Evolutionary conservation across 2,113 vertebrate species (phyloP).

Genomic region (Carassius carassius): DNA sequence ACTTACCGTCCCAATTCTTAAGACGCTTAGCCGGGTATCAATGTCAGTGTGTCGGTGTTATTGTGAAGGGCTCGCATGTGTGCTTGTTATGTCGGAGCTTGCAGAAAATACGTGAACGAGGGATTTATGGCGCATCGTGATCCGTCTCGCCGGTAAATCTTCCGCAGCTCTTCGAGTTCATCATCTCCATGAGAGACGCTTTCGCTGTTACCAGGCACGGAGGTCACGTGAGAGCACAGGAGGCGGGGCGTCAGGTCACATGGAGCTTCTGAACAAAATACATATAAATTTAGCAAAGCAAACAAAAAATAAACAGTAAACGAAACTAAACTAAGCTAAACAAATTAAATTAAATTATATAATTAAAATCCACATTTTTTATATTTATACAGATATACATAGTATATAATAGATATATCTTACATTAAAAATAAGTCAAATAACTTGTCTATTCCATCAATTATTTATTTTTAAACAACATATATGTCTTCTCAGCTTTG

Average conservation of each 20-base stretch:
- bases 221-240: constrained; percentile 62
- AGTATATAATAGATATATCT: neutral
- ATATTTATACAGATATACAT: neutral
- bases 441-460: neutral
- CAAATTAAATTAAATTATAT: neutral
- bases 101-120: neutral
- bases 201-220: constrained; percentile 69
- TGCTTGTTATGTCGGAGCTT: neutral
- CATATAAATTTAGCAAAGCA: neutral
- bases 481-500: neutral
- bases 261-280: neutral
- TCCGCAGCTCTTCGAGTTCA: constrained; percentile 11
- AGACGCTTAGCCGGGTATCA: neutral
- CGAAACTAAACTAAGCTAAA: neutral
- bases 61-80: neutral
- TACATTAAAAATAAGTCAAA: neutral
- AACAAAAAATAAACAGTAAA: neutral
- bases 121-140: neutral
- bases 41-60: neutral
- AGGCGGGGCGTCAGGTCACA: constrained; percentile 1
- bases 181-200: constrained; percentile 69
- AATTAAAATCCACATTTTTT: neutral
- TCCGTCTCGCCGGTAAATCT: constrained; percentile 1
- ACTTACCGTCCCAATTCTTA: constrained; percentile 15
- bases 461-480: neutral